phyloP scores from a whole-genome alignment of 2,113 vertebrate genomes.

The Neolamprologus fasciatus region DNA sequence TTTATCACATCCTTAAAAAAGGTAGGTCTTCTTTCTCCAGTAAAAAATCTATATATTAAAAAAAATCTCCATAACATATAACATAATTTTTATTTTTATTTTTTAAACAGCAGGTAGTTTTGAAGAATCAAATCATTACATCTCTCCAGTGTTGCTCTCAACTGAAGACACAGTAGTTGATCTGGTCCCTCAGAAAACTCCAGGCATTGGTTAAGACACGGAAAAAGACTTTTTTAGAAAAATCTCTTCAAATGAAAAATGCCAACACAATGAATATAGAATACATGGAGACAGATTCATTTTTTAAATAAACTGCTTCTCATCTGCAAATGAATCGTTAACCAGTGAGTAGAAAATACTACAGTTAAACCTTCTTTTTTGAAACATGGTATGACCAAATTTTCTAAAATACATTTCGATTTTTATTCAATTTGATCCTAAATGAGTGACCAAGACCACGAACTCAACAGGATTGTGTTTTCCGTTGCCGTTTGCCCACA shows the following conservation, averaged over 20 bases:
- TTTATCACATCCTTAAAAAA: not conserved
- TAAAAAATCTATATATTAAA: not conserved
- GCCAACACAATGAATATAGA: not conserved
- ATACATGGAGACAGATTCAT: not conserved
- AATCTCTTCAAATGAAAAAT: not conserved
- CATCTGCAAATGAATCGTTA: not conserved
- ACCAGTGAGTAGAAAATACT: not conserved
- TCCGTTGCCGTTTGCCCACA: fast-evolving
- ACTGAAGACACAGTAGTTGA: not conserved
- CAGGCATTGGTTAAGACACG: not conserved
- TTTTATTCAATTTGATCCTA: not conserved
- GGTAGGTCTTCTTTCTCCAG: not conserved
- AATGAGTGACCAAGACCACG: fast-evolving
- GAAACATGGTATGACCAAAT: not conserved
- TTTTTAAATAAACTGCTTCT: not conserved
- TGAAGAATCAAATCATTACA: not conserved
- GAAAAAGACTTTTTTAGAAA: not conserved
- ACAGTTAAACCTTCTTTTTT: not conserved
- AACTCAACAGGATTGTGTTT: not conserved
- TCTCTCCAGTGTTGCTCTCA: not conserved
- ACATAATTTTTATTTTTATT: not conserved
- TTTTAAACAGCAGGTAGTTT: not conserved
- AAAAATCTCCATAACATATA: not conserved
- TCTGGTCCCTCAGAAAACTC: not conserved
- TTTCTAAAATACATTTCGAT: fast-evolving